Conservation (phyloP, 2,888 invertebrate species). For the Callinectes sapidus region DNA sequence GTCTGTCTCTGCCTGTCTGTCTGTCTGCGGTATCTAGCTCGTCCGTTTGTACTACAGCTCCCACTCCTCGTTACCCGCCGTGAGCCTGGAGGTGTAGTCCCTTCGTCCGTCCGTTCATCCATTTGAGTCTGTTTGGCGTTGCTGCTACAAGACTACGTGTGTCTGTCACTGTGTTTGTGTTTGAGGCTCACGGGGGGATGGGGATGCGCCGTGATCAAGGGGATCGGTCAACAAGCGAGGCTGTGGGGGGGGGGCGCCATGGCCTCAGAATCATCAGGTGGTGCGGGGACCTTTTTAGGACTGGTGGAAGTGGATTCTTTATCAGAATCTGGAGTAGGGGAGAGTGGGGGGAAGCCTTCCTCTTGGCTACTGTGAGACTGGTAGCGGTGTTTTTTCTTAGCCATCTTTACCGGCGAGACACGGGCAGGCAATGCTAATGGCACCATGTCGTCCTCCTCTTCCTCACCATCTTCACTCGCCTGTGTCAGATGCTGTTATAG, state of each 20-base stretch:
- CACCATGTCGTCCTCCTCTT: too few relatives aligned
- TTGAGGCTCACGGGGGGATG: background rate
- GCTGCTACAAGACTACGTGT: background rate
- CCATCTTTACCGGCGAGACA: too few relatives aligned
- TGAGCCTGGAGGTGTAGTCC: background rate
- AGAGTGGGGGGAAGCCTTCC: too few relatives aligned
- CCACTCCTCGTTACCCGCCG: background rate
- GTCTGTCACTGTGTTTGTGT: constrained; percentile 2
- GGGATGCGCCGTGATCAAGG: background rate
- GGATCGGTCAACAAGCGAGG: background rate
- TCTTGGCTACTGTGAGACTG: too few relatives aligned
- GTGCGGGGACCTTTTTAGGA: too few relatives aligned
- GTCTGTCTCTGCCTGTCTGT: background rate
- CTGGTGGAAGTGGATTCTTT: too few relatives aligned
- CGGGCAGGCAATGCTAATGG: too few relatives aligned
- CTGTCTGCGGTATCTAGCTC: background rate
- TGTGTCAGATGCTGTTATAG: too few relatives aligned
- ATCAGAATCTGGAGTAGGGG: too few relatives aligned
- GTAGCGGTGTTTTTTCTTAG: too few relatives aligned
- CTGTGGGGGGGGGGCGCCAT: background rate
- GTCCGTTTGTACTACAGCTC: background rate
- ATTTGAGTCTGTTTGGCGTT: background rate
- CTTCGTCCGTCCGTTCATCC: background rate
- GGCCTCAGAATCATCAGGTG: too few relatives aligned
- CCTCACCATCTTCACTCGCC: too few relatives aligned